phyloP scores from a whole-genome alignment of 2,888 invertebrate genomes.

The Sepiola atlantica region DNA sequence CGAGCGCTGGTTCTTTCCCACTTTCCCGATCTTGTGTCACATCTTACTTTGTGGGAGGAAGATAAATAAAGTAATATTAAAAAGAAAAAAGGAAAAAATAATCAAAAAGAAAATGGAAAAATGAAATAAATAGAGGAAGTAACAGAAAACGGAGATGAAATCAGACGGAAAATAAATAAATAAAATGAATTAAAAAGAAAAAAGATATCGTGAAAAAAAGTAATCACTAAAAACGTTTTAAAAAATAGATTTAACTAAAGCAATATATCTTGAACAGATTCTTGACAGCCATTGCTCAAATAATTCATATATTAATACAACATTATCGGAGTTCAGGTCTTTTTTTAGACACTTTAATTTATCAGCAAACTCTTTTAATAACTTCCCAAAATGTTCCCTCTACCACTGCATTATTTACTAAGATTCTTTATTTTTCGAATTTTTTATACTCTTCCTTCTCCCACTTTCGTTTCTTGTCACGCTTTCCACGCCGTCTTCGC shows the following conservation, averaged over 20 bases:
- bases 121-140: neutral
- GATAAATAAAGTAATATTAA: neutral
- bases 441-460: neutral
- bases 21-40: no score
- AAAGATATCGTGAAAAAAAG: neutral
- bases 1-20: no score
- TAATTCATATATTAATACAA: neutral
- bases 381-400: neutral
- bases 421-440: neutral
- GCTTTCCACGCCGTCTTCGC: neutral
- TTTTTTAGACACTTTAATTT: neutral
- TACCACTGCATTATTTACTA: neutral
- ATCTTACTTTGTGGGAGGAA: no score
- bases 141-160: neutral
- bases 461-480: neutral
- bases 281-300: neutral
- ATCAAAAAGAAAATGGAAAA: neutral
- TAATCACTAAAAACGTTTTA: neutral
- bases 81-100: neutral
- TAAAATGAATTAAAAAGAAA: neutral
- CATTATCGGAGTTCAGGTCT: neutral
- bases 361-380: neutral
- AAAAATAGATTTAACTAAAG: neutral
- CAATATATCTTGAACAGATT: neutral
- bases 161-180: neutral